Evolutionary conservation across 2,888 invertebrate genomes (phyloP), one percentile per base, ranked within the genome.

Genomic region (Trilocha varians): DNA sequence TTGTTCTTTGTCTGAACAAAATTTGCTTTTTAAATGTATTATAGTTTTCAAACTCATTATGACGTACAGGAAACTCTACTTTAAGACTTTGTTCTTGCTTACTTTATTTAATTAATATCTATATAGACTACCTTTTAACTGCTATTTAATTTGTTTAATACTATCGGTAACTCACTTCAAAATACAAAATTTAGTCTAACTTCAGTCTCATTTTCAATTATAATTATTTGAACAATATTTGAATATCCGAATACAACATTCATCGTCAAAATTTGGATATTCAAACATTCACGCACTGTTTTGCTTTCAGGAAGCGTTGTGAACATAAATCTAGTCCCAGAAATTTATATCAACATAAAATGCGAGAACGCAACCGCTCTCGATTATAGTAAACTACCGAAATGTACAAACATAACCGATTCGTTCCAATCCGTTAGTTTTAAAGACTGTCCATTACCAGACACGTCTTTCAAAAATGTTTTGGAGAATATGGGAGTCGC

Each of bases 391-490:
- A 72, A 83, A 49, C 57, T 88, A 52, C 87, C 88, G 50, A 78
- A 79, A 62, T 78, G 80, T 65, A 71, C 83, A 53, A 80, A 82
- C 44, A 61, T 62, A 45, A 64, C 65, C 50, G 73, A 68, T 49
- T 70, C 71, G 38, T 82, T 86, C 46, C 75, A 85, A 48, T 77
- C 77, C 18, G 83, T 88, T 56, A 77, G 70, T 48, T 83, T 89
- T 53, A 83, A 78, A 54, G 83, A 79, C 55, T 89, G 89, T 51
- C 88, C 88, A 1, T 50, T 88, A 45, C 88, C 88, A n/a, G 53
- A 62, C 2, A 73, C 77, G 3, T 82, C 88, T 0, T 84, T 89
- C 42, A 77, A 72, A 53, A 76, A 87, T 41, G 76, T 88, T 9
- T 62, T 88, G 42, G 64, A 68, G 6, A 75, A 65, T 35, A 72